Percentiles rank a stretch among this genome's conserved stretches.
Conservation (phyloP, 2,113 vertebrate species). For the Melanostigma gelatinosum region DNA sequence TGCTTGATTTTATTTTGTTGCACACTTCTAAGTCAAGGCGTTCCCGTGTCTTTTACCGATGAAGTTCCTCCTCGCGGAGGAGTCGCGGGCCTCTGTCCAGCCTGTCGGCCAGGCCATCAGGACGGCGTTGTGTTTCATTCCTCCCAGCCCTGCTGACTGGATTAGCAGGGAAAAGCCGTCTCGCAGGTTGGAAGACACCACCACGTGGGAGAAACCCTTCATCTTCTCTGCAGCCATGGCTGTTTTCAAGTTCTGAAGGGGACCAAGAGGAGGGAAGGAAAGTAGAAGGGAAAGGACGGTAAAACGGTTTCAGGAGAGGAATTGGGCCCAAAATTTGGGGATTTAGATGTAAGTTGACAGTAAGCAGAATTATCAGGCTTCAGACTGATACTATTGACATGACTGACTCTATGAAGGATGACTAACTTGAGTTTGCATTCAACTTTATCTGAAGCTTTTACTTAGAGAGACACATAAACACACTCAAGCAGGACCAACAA, state of each 20-base stretch:
- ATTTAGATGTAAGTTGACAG: neutral
- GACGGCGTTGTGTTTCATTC: constrained; percentile 96
- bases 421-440: neutral
- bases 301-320: neutral
- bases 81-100: constrained; percentile 86
- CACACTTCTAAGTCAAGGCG: neutral
- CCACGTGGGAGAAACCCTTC: constrained; percentile 95
- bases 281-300: neutral
- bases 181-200: constrained; percentile 90
- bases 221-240: constrained; percentile 89
- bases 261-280: neutral
- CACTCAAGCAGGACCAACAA: neutral
- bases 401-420: neutral
- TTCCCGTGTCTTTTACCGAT: constrained; percentile 82
- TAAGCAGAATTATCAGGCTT: neutral
- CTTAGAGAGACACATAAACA: neutral
- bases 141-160: constrained; percentile 94
- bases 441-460: neutral
- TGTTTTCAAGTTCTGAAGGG: constrained; percentile 87
- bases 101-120: constrained; percentile 91
- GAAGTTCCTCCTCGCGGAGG: constrained; percentile 89
- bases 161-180: constrained; percentile 95
- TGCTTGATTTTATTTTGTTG: neutral
- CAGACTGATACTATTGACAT: neutral
- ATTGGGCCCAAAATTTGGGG: neutral